Percentiles rank a stretch among this genome's conserved stretches.
phyloP scores from a whole-genome alignment of 1,140 invertebrate genomes.

The Drosophila kohkoa region DNA sequence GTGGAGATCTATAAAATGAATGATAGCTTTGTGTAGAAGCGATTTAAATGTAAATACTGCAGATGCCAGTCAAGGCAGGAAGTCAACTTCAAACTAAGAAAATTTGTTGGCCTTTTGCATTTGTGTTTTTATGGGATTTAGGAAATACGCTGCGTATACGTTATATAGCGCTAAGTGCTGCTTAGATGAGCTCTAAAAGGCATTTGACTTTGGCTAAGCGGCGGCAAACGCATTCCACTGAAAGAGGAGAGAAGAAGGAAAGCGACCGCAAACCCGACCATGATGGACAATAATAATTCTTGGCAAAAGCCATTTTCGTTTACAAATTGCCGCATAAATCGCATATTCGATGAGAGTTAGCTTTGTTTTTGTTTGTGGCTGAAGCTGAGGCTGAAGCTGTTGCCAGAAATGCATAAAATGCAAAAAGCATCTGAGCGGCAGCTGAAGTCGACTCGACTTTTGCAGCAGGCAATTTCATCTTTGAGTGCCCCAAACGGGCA shows the following conservation, averaged over 20 bases:
- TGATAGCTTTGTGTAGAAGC: slow-evolving; percentile 1
- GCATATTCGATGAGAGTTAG: slow-evolving; percentile 82
- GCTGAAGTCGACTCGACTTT: slow-evolving; percentile 10
- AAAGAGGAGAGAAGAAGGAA: neutral
- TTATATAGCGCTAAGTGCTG: slow-evolving; percentile 75
- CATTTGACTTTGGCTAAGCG: slow-evolving; percentile 36
- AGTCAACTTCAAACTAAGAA: slow-evolving; percentile 19
- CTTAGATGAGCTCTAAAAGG: slow-evolving; percentile 61
- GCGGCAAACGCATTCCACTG: slow-evolving; percentile 41
- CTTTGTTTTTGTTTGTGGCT: slow-evolving; percentile 4
- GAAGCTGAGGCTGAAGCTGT: neutral
- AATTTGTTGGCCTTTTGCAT: slow-evolving; percentile 37
- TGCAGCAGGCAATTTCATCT: slow-evolving; percentile 70
- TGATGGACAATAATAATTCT: slow-evolving; percentile 84
- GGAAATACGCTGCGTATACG: slow-evolving; percentile 43
- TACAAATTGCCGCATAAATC: slow-evolving; percentile 84
- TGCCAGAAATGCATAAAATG: slow-evolving; percentile 68
- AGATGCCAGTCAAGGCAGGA: slow-evolving; percentile 1
- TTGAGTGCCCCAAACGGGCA: slow-evolving; percentile 37
- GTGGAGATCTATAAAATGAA: slow-evolving; percentile 11
- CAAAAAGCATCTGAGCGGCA: slow-evolving; percentile 48
- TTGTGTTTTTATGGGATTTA: slow-evolving; percentile 59
- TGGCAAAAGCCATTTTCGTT: slow-evolving; percentile 83
- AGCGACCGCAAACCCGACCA: slow-evolving; percentile 19
- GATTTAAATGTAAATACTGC: slow-evolving; percentile 42